Base-by-base conservation (phyloP, 2,797 vertebrate species). In the Fistularia tabacaria region DNA sequence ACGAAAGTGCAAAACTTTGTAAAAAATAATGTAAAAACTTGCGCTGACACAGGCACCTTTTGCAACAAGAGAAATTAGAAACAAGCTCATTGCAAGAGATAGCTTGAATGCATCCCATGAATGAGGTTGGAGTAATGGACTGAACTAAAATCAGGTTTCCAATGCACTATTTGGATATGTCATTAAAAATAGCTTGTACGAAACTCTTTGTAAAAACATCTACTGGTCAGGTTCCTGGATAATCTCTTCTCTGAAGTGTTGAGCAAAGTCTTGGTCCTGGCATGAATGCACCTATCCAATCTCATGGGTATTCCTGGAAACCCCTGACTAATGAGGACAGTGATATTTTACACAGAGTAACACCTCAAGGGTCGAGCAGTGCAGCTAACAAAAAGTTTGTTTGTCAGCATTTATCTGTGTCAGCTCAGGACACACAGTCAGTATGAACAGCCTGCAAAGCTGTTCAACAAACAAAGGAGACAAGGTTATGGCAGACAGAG, bases 391-490 rank as follows among this genome's bases (percentile, higher is more conserved):
- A 62, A 67, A 40, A 47, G 63, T 69, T 63, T 73, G 59, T 73
- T 60, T 65, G 64, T 66, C 59, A 43, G 36, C 42, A 69, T 75
- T 63, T 67, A 11, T 69, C 49, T 66, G 14, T 62, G 59, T 47
- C 70, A 74, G 61, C 41, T 49, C 1, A 51, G 74, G 69, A 78
- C 80, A 79, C 74, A 67, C 44, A 44, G 47, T 54, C 64, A 13
- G 64, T 79, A 83, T 78, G 79, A 77, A 74, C 60, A 66, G 68
- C 69, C 79, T 59, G 59, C 50, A 46, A 62, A 64, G 62, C 64
- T 83, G 81, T 88, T 89, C 81, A 79, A 86, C 83, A 85, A 89
- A 88, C 76, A 88, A 73, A 57, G 14, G 62, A 71, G 54, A 80
- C 79, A 73, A 84, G 78, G 77, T 83, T 82, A 77, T 74, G 78